phyloP scores from a whole-genome alignment of 2,888 invertebrate genomes.

The Noctua fimbriata region DNA sequence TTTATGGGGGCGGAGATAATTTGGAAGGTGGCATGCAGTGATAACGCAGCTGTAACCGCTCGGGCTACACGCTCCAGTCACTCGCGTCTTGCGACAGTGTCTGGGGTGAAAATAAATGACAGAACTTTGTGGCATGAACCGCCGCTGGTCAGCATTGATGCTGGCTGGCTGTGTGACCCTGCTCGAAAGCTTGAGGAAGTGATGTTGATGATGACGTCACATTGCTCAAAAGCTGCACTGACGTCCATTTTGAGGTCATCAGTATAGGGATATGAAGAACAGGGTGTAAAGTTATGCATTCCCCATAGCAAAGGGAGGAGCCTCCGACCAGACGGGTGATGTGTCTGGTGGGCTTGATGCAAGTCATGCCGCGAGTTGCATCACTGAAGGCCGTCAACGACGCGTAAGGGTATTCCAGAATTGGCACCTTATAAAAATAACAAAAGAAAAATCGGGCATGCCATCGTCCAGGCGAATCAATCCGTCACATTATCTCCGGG shows the following conservation, averaged over 20 bases:
- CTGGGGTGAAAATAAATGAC: neutral
- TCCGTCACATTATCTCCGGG: too few relatives aligned
- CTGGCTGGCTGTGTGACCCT: too few relatives aligned
- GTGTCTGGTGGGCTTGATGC: neutral
- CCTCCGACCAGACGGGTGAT: neutral
- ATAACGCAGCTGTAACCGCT: neutral
- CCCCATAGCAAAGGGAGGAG: neutral
- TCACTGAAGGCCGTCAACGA: neutral
- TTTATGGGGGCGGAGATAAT: conserved; percentile 42
- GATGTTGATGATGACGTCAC: neutral
- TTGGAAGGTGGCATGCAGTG: conserved; percentile 6
- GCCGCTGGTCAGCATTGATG: neutral
- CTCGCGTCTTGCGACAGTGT: neutral
- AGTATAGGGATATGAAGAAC: neutral
- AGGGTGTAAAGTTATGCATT: neutral
- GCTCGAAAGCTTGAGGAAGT: neutral
- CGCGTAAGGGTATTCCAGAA: neutral
- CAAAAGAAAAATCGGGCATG: too few relatives aligned
- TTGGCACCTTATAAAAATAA: neutral
- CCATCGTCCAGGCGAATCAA: too few relatives aligned
- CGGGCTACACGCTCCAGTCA: neutral
- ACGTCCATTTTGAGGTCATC: neutral
- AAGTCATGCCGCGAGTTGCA: neutral
- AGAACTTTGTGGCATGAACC: neutral
- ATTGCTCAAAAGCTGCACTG: neutral